phyloP scores from a whole-genome alignment of 92 coral and sea anemone species.

The Metridium senile region DNA sequence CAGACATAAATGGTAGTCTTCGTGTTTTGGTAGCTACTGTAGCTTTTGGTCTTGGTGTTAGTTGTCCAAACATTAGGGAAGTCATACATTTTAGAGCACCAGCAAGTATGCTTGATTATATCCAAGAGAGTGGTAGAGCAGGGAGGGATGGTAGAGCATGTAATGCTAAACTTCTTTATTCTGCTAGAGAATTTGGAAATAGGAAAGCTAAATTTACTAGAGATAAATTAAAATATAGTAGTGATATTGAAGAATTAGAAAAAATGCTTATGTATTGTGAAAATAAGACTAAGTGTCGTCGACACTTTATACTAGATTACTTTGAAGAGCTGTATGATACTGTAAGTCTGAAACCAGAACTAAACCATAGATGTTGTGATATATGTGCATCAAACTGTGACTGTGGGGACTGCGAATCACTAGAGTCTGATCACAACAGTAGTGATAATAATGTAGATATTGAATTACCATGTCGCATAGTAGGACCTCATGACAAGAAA shows the following conservation, averaged over 20 bases:
- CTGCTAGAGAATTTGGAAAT: slow-evolving; percentile 27
- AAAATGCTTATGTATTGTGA: slow-evolving; percentile 2
- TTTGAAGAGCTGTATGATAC: background rate
- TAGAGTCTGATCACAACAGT: background rate
- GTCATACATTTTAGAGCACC: slow-evolving; percentile 41
- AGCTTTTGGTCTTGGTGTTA: slow-evolving; percentile 52
- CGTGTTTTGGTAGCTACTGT: slow-evolving; percentile 30
- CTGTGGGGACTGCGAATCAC: background rate
- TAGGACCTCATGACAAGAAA: background rate
- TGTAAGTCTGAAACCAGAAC: background rate
- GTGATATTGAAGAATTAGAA: slow-evolving; percentile 19
- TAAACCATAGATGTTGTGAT: slow-evolving; percentile 17
- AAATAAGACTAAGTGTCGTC: background rate
- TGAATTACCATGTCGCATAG: background rate
- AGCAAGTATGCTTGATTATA: background rate
- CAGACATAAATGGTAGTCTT: slow-evolving; percentile 20
- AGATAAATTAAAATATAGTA: background rate
- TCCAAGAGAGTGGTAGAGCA: slow-evolving; percentile 37
- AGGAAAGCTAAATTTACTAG: slow-evolving; percentile 13
- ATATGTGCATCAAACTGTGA: background rate
- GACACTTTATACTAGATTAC: background rate
- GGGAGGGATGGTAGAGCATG: slow-evolving; percentile 40
- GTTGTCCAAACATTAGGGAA: slow-evolving; percentile 34
- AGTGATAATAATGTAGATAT: background rate
- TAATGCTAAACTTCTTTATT: slow-evolving; percentile 24